Evolutionary conservation across 2,888 invertebrate species (phyloP), one percentile per base, ranked within the genome.

Genomic region (Muschampia plurimacula): DNA sequence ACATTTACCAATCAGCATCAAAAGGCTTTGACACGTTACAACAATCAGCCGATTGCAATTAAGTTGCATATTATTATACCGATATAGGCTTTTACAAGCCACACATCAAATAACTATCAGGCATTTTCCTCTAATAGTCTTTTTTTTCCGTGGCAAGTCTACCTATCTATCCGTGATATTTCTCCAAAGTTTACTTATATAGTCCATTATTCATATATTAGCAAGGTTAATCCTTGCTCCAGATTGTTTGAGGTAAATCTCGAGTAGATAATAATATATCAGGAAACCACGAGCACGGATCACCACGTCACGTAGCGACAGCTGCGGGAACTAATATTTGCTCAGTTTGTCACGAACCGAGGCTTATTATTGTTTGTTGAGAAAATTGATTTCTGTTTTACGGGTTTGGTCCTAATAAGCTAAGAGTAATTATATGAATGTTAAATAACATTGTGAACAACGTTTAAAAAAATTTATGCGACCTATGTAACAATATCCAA

Each of bases 351-450:
- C 57, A 57, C 28, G 57, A 22, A 57, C 22, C 57, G 57, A 57
- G 28, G 28, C 57, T 57, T 57, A 57, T 57, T 57, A 57, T 57
- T 57, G 57, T 57, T 57, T 32, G 49, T 28, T 32, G 8, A 32
- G 15, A 67, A 36, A 65, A 65, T 52, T 57, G 57, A 12, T 22
- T 57, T 57, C 57, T 28, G 28, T 57, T 28, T 57, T 57, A 57
- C 28, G 49, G 13, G 13, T 49, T 49, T 46, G 13, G 7, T 44
- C 10, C 44, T 39, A 39, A 39, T 39, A 39, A 39, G 2, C 6
- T 22, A 22, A 22, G 22, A 22, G 22, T 22, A 22, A 22, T 22
- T 22, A 22, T 22, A 22, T 22, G 22, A 22, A 22, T 22, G 22
- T 22, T 22, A 22, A 22, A 22, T 22, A 22, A 22, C 22, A 22